phyloP scores from a whole-genome alignment of 2,797 vertebrate species.

The Sphenopsis melanotis region DNA sequence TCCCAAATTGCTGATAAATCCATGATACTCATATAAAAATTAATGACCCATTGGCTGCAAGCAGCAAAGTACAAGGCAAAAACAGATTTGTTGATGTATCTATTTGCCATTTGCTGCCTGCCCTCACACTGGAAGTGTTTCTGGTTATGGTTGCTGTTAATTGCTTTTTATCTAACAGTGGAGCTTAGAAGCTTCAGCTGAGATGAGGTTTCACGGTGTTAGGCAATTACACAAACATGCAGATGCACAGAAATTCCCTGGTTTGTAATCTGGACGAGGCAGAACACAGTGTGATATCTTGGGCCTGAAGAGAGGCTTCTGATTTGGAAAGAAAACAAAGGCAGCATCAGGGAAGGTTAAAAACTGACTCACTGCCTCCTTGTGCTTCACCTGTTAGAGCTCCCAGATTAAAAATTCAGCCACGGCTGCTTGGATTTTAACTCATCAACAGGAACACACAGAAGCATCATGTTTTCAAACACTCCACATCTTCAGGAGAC shows the following conservation, averaged over 20 bases:
- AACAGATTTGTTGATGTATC: conserved; percentile 38
- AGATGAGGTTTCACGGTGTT: neutral
- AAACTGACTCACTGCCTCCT: conserved; percentile 18
- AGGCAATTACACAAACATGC: conserved; percentile 36
- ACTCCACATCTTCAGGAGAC: neutral
- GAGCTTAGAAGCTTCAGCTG: conserved; percentile 24
- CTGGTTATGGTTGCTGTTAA: conserved; percentile 59
- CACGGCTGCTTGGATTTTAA: neutral
- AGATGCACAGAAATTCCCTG: conserved; percentile 42
- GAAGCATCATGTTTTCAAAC: conserved; percentile 13
- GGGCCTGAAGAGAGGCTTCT: neutral
- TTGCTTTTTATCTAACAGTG: conserved; percentile 39
- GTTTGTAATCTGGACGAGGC: neutral
- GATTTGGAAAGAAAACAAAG: neutral
- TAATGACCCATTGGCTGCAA: conserved; percentile 42
- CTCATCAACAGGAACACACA: neutral
- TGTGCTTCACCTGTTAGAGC: conserved; percentile 10
- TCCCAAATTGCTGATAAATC: conserved; percentile 23
- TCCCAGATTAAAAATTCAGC: conserved; percentile 26
- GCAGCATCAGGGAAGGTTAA: neutral
- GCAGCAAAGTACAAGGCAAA: conserved; percentile 25
- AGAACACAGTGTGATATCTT: neutral
- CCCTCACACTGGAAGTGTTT: conserved; percentile 21
- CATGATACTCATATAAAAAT: conserved; percentile 21
- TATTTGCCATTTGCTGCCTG: conserved; percentile 27